Evolutionary conservation across 2,797 vertebrate genomes (phyloP).

Genomic region (Tokudaia muenninki): DNA sequence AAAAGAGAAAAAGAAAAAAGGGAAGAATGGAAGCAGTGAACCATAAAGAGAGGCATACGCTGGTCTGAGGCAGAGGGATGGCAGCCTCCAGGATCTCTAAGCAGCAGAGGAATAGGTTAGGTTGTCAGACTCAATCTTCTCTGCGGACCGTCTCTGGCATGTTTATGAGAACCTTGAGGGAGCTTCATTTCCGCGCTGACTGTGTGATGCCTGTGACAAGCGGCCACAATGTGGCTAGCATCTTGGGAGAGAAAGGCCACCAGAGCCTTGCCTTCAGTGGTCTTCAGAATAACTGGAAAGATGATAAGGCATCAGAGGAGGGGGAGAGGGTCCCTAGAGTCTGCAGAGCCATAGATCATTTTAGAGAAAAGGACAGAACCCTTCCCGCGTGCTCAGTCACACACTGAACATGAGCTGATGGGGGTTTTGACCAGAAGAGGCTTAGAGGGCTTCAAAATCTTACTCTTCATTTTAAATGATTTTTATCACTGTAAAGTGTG

Average conservation of each 20-base stretch:
- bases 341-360: background rate
- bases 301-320: background rate
- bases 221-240: background rate
- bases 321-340: background rate
- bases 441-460: background rate
- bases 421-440: background rate
- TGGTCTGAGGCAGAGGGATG: background rate
- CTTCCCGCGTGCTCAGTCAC: background rate
- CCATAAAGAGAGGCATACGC: background rate
- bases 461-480: background rate
- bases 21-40: background rate
- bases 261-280: background rate
- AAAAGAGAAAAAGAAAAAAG: background rate
- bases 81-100: fast-evolving
- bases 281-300: background rate
- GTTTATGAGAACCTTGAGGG: background rate
- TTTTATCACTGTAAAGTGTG: background rate
- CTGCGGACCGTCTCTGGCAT: background rate
- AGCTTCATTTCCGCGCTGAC: background rate
- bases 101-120: no score
- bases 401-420: background rate
- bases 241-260: background rate
- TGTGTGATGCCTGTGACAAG: background rate
- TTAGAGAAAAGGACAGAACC: background rate
- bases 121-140: background rate